Conservation (phyloP, 2,113 vertebrate genomes). For the Rhagologus leucostigma region DNA sequence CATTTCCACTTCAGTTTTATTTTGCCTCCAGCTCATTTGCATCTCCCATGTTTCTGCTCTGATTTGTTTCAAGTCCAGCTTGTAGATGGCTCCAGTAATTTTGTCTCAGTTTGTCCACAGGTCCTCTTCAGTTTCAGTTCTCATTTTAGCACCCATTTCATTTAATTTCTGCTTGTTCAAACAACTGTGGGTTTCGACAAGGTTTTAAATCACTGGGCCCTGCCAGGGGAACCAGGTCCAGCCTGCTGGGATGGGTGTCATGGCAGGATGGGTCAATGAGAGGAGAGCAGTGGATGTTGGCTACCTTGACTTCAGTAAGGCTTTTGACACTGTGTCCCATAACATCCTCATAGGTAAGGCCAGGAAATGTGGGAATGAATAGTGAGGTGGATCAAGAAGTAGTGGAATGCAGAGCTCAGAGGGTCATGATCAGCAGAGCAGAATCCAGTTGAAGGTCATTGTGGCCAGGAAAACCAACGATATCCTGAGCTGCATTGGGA, state of each 20-base stretch:
- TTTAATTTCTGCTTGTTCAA: not conserved
- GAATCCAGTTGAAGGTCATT: not conserved
- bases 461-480: not conserved
- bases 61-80: not conserved
- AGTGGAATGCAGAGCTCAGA: not conserved
- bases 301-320: not conserved
- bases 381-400: not conserved
- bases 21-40: not conserved
- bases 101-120: not conserved
- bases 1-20: not conserved
- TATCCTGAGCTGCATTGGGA: not conserved
- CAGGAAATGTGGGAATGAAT: not conserved
- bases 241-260: not conserved
- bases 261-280: not conserved
- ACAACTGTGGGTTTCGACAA: not conserved
- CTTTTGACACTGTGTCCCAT: not conserved
- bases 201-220: not conserved
- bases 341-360: not conserved
- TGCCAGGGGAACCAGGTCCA: not conserved
- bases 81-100: accelerated
- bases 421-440: not conserved
- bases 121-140: not conserved
- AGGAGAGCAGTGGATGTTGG: not conserved
- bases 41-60: not conserved
- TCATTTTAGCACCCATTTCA: not conserved